Evolutionary conservation across 1,140 invertebrate genomes (phyloP).

Genomic region (Globodera ellingtonae): DNA sequence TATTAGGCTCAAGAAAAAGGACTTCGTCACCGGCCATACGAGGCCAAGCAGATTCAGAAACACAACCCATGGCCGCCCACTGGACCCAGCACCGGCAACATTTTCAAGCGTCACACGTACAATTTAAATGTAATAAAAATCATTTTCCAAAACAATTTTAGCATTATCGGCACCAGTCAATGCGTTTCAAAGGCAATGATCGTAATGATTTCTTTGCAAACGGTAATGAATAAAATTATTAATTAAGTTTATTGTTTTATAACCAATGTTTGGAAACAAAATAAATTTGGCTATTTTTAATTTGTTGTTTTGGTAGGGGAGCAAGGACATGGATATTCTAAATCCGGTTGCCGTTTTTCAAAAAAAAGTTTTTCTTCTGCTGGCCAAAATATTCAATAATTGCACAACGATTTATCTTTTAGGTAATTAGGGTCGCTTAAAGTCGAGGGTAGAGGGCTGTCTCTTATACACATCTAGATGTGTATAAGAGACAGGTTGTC

Average conservation of each 20-base stretch:
- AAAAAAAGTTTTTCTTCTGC: no score
- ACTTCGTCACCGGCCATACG: not conserved
- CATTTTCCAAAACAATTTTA: not conserved
- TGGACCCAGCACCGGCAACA: not conserved
- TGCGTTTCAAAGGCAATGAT: slow-evolving; percentile 28
- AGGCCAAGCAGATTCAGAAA: not conserved
- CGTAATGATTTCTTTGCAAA: slow-evolving; percentile 30
- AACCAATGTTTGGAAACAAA: no score
- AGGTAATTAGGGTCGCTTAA: no score
- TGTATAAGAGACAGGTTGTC: no score
- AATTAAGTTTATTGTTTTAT: not conserved
- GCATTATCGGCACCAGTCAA: slow-evolving; percentile 19
- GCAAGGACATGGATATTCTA: no score
- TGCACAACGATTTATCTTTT: no score
- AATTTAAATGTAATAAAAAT: not conserved
- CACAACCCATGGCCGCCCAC: not conserved
- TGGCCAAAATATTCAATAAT: no score
- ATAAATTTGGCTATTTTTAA: no score
- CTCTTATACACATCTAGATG: no score
- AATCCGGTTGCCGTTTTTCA: no score
- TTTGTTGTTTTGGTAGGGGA: no score
- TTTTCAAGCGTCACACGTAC: not conserved
- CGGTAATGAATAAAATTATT: slow-evolving; percentile 12
- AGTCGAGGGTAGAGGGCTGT: no score
- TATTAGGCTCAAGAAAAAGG: not conserved